A percentile compares a stretch with the other conserved stretches of the same genome.
These are phyloP conservation scores for fruit fly (Drosophila melanogaster) DNA, from an alignment of 1,140 invertebrate genomes.

Conservation along the genomic window DNA sequence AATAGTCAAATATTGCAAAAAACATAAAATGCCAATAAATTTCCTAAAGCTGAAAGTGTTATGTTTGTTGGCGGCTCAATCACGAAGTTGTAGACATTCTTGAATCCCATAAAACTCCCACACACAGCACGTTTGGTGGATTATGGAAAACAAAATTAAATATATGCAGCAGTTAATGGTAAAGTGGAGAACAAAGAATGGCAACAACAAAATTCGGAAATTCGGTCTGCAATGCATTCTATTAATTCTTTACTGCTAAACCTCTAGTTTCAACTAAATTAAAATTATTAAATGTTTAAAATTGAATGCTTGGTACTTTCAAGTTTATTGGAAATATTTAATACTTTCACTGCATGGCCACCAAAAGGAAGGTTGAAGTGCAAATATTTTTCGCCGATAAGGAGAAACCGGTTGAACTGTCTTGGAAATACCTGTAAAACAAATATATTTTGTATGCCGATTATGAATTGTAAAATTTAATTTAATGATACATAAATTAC, in stretches of 20 bases:
- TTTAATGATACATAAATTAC: constrained; percentile 51
- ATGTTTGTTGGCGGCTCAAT: constrained; percentile 35
- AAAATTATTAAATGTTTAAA: neutral
- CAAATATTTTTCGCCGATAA: constrained; percentile 30
- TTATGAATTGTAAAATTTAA: constrained; percentile 50
- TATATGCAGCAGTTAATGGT: constrained; percentile 11
- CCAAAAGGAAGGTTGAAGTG: constrained; percentile 70
- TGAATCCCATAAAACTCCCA: constrained; percentile 52
- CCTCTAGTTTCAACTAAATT: neutral
- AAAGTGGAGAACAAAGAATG: constrained; percentile 17
- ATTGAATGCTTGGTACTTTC: neutral
- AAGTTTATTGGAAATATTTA: constrained; percentile 5
- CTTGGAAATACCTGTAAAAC: constrained; percentile 10
- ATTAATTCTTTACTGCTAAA: too few relatives aligned
- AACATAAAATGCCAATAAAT: constrained; percentile 36
- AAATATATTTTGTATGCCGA: constrained; percentile 21
- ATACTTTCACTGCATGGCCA: constrained; percentile 61
- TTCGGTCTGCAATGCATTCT: neutral
- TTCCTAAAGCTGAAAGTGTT: constrained; percentile 40
- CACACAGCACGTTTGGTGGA: constrained; percentile 55
- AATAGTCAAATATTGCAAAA: constrained; percentile 37
- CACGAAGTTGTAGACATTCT: constrained; percentile 64
- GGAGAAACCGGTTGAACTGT: constrained; percentile 41
- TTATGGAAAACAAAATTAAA: constrained; percentile 20
- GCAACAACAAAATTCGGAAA: neutral